Evolutionary conservation across 2,113 vertebrate species (phyloP).

Genomic region (Ia io): DNA sequence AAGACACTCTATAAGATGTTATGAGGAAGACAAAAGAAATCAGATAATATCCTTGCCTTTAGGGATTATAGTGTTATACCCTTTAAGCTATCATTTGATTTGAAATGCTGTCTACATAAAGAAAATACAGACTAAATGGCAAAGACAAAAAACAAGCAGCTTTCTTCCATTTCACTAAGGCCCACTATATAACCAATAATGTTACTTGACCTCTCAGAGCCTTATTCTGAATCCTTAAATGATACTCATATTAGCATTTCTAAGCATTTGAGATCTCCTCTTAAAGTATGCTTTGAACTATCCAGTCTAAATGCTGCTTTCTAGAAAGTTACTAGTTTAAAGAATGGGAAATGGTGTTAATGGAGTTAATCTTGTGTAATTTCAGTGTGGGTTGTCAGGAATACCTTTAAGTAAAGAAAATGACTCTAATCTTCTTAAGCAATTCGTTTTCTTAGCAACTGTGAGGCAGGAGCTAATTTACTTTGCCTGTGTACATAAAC

Average conservation of each 20-base stretch:
- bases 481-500: conserved; percentile 62
- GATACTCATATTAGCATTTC: conserved; percentile 35
- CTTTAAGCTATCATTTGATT: conserved; percentile 17
- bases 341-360: conserved; percentile 73
- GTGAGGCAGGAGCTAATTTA: conserved; percentile 79
- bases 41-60: background rate
- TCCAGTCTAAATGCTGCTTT: conserved; percentile 59
- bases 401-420: conserved; percentile 79
- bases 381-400: conserved; percentile 82
- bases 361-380: conserved; percentile 80
- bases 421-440: conserved; percentile 84
- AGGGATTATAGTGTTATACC: background rate
- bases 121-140: background rate
- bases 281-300: conserved; percentile 60
- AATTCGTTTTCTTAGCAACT: conserved; percentile 81
- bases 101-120: background rate
- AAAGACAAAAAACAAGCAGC: background rate
- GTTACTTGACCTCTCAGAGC: background rate
- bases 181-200: background rate
- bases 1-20: background rate
- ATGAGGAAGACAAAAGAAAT: background rate
- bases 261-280: conserved; percentile 23
- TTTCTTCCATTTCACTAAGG: background rate
- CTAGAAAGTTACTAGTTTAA: conserved; percentile 66
- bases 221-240: conserved; percentile 21